Conservation (phyloP, 2,888 invertebrate species). For the Drosophila gaucha region DNA sequence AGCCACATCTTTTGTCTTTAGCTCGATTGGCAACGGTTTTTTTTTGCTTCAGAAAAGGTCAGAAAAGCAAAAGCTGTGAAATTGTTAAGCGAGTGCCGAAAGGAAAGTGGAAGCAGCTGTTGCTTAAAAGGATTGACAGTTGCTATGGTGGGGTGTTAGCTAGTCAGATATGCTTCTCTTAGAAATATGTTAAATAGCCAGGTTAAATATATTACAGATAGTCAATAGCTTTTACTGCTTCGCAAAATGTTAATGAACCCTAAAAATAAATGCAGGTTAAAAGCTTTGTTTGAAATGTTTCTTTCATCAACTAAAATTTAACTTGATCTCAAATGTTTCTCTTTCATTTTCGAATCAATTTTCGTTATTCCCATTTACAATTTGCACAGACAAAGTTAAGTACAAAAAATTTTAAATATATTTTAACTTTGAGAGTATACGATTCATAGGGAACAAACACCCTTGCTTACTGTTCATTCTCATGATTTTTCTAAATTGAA, state of each 20-base stretch:
- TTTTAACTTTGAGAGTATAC: too few species aligned
- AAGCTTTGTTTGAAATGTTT: too few species aligned
- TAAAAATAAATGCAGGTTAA: too few species aligned
- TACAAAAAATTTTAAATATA: too few species aligned
- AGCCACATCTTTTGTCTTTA: constrained; percentile 24
- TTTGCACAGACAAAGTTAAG: too few species aligned
- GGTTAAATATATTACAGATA: not conserved
- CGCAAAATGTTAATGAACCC: not conserved
- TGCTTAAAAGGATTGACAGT: constrained; percentile 24
- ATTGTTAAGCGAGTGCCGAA: constrained; percentile 37
- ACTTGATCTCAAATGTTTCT: too few species aligned
- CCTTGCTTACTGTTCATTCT: too few species aligned
- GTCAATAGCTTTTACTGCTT: not conserved
- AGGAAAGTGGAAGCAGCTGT: constrained; percentile 56
- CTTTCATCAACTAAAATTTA: too few species aligned
- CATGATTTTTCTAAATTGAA: too few species aligned
- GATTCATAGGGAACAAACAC: too few species aligned
- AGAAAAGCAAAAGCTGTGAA: constrained; percentile 59
- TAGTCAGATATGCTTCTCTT: not conserved
- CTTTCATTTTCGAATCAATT: too few species aligned
- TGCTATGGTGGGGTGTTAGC: not conserved
- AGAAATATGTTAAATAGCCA: not conserved
- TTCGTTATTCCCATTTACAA: too few species aligned
- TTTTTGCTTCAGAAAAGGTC: constrained; percentile 39
- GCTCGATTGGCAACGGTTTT: constrained; percentile 30